Conservation (phyloP, 2,888 invertebrate species). For the Brachylomia viminalis region DNA sequence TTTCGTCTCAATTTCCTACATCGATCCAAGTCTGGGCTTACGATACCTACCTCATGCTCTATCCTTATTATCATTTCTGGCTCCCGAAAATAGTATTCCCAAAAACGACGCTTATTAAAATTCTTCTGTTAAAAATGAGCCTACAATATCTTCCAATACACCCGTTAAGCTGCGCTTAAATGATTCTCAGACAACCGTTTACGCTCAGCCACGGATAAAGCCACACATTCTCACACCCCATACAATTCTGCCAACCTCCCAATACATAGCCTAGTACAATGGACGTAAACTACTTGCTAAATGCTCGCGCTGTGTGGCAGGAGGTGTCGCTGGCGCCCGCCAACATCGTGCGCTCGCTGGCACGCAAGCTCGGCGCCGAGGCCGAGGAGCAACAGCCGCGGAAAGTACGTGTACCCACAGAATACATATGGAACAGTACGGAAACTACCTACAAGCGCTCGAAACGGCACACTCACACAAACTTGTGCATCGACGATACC, state of each 20-base stretch:
- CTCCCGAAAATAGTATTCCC: background rate
- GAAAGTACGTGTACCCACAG: constrained; percentile 91
- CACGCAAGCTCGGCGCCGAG: constrained; percentile 94
- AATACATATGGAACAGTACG: too few species aligned
- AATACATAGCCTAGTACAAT: constrained; percentile 15
- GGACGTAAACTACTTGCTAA: constrained; percentile 55
- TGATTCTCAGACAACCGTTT: background rate
- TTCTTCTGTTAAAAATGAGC: background rate
- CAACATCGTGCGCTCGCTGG: constrained; percentile 91
- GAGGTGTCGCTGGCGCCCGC: constrained; percentile 88
- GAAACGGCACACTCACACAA: too few species aligned
- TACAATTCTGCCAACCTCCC: background rate
- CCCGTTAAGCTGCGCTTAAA: background rate
- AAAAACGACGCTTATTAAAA: background rate
- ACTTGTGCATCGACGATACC: too few species aligned
- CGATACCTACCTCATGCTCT: background rate
- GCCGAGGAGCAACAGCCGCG: constrained; percentile 91
- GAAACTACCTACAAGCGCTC: too few species aligned
- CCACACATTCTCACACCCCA: too few species aligned
- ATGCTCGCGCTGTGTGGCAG: constrained; percentile 79
- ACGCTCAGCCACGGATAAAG: background rate
- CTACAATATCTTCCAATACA: background rate
- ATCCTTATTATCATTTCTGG: background rate
- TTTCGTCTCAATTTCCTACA: background rate
- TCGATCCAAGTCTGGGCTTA: background rate